phyloP scores from a whole-genome alignment of 2,888 invertebrate genomes.

The Polia nebulosa region DNA sequence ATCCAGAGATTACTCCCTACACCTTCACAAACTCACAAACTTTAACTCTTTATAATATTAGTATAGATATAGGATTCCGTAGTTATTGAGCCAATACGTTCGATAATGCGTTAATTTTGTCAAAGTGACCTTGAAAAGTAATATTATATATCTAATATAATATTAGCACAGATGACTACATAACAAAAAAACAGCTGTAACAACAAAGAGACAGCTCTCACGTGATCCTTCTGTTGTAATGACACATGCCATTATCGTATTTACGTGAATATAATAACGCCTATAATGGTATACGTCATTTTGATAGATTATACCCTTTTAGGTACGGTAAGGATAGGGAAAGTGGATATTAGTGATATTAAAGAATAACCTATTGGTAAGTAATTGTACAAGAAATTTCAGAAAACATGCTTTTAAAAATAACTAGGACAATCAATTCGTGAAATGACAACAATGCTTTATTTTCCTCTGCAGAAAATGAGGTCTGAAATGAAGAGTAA shows the following conservation, averaged over 20 bases:
- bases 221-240: slow-evolving; percentile 55
- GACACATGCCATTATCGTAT: slow-evolving; percentile 61
- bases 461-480: not conserved
- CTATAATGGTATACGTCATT: slow-evolving; percentile 51
- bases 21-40: too few relatives aligned
- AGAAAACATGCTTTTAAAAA: too few relatives aligned
- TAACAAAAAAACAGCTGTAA: slow-evolving; percentile 29
- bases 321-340: slow-evolving; percentile 13
- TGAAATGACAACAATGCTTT: not conserved
- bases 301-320: slow-evolving; percentile 52
- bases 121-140: slow-evolving; percentile 10
- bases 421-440: not conserved
- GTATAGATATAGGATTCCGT: too few relatives aligned
- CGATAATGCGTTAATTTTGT: too few relatives aligned
- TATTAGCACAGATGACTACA: slow-evolving; percentile 6
- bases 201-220: slow-evolving; percentile 32
- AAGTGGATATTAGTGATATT: slow-evolving; percentile 16
- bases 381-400: too few relatives aligned
- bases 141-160: not conserved
- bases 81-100: too few relatives aligned
- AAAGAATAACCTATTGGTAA: not conserved
- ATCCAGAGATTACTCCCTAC: too few relatives aligned
- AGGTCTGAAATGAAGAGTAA: not conserved
- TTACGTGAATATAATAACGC: slow-evolving; percentile 57
- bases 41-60: too few relatives aligned